Base-by-base conservation (phyloP, 2,113 vertebrate genomes). In the Notarius lentiginosus region DNA sequence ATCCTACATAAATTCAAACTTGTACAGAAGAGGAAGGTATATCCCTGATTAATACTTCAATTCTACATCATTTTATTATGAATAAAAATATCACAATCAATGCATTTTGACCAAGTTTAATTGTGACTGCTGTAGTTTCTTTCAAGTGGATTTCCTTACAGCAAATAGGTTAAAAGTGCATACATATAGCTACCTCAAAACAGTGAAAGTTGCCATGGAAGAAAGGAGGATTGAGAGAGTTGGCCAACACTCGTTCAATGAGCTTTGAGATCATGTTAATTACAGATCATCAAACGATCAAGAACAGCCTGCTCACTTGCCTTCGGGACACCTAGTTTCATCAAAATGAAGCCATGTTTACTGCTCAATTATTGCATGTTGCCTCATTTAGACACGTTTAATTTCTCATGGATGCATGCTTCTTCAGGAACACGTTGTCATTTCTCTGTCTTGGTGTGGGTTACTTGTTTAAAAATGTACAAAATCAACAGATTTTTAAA, bases 111-210 rank as follows among this genome's bases (percentile, higher is more conserved):
- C 22, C 11, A 3, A 5, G 41, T 11, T 47, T 73, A 12, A 49
- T 41, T 70, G 5, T 24, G 15, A 51, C 41, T 53, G 79, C 22
- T 15, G 14, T 53, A 76, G 24, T 65, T 41, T 51, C 7, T 49
- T 76, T 27, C 68, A 84, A 34, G 9, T 47, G 4, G 58, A 72
- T 49, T 49, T 72, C 24, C 53, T 81, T 20, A 17, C 49, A 27
- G 17, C 30, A 68, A 72, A 53, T 27, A 72, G 27, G 65, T 12
- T 27, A 60, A 81, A 87, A 82, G 86, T 87, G 86, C 86, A 82
- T 75, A 30, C 63, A 27, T 75, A 34, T 14, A 58, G 66, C 79
- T 51, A 72, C 34, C 20, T n/a, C 34, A 14, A 53, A 15, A 49
- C 24, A 61, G 51, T 56, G 66, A 58, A 73, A 22, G 56, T 10